A percentile compares a stretch with the other conserved stretches of the same genome.
These are phyloP conservation scores for Yponomeuta malinellus DNA, from an alignment of 2,888 invertebrate species.

Conservation along the genomic window DNA sequence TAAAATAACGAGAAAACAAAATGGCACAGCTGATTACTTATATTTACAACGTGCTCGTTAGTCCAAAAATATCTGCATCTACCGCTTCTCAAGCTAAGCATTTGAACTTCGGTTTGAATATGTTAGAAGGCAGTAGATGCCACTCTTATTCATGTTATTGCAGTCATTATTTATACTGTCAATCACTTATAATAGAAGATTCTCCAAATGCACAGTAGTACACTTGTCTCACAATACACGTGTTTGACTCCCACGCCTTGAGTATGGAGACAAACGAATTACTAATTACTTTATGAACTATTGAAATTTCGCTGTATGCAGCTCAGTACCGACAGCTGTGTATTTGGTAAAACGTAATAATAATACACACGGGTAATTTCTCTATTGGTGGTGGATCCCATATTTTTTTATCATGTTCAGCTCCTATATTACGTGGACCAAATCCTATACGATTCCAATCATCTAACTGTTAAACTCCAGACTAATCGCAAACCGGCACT, in stretches of 20 bases:
- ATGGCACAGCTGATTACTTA: too few species aligned
- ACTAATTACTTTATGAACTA: not conserved
- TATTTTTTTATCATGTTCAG: too few species aligned
- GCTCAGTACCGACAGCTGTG: not conserved
- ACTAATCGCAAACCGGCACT: too few species aligned
- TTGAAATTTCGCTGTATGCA: not conserved
- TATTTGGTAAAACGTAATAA: not conserved
- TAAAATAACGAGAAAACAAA: too few species aligned
- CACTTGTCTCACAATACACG: conserved; percentile 1
- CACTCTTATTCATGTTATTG: not conserved
- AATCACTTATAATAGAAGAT: conserved; percentile 6
- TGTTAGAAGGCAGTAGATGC: not conserved
- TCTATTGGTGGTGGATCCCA: too few species aligned
- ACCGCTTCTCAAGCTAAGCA: not conserved
- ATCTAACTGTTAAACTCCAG: too few species aligned
- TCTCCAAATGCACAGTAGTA: conserved; percentile 4
- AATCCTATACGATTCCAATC: too few species aligned
- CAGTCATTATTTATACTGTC: conserved; percentile 15
- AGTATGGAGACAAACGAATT: conserved; percentile 4
- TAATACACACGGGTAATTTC: too few species aligned
- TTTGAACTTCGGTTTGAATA: not conserved
- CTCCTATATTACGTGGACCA: too few species aligned
- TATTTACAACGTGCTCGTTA: too few species aligned
- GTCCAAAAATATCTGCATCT: not conserved
- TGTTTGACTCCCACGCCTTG: conserved; percentile 11